phyloP scores from a whole-genome alignment of 2,888 invertebrate species.

The Tetragnatha montana region DNA sequence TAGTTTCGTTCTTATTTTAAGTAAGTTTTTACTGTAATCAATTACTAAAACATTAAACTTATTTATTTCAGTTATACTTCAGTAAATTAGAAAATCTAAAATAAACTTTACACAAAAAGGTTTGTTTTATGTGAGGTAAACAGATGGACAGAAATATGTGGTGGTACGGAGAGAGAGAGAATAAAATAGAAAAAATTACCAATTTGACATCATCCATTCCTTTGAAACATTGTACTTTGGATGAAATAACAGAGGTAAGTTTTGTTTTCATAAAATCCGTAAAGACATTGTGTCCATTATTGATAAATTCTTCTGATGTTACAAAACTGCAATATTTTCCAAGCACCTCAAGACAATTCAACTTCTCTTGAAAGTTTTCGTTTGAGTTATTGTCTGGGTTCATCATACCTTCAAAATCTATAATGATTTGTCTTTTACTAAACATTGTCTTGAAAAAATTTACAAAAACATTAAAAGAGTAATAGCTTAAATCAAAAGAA shows the following conservation, averaged over 20 bases:
- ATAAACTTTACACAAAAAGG: no score
- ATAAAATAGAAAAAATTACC: conserved; percentile 22
- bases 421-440: not conserved
- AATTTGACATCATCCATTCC: conserved; percentile 37
- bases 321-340: conserved; percentile 47
- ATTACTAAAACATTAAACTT: no score
- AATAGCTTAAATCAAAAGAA: no score
- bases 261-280: conserved; percentile 14
- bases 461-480: no score
- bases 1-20: no score
- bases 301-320: not conserved
- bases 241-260: conserved; percentile 23
- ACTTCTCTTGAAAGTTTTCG: conserved; percentile 32
- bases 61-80: no score
- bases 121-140: no score
- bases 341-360: conserved; percentile 52
- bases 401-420: conserved; percentile 24
- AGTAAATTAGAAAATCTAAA: no score
- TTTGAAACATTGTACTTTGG: conserved; percentile 30
- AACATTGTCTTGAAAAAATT: not conserved
- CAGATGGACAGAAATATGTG: not conserved
- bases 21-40: no score
- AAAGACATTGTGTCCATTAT: conserved; percentile 5
- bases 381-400: conserved; percentile 5
- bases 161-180: not conserved